Conservation (phyloP, 2,888 invertebrate species). For the Drosophila paramelanica region DNA sequence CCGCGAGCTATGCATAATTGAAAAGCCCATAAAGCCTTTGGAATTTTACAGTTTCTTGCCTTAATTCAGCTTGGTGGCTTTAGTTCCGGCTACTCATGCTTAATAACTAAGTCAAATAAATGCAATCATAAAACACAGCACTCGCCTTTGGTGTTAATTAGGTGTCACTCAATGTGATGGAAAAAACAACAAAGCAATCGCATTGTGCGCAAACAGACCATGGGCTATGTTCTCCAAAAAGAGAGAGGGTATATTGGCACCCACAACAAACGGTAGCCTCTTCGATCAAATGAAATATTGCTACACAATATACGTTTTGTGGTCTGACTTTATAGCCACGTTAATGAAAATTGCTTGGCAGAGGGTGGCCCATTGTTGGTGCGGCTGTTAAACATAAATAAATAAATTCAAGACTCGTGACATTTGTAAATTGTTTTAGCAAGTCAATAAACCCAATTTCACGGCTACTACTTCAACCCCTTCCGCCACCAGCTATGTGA, state of each 20-base stretch:
- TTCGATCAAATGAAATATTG: conserved; percentile 79
- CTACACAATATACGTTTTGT: conserved; percentile 74
- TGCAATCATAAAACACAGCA: conserved; percentile 57
- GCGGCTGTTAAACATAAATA: conserved; percentile 78
- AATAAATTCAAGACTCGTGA: conserved; percentile 77
- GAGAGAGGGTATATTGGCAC: conserved; percentile 1
- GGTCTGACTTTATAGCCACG: conserved; percentile 54
- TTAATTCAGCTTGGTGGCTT: conserved; percentile 27
- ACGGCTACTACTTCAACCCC: conserved; percentile 37
- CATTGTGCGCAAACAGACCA: conserved; percentile 71
- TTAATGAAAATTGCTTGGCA: conserved; percentile 61
- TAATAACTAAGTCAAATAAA: conserved; percentile 69
- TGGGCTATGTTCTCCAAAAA: conserved; percentile 47
- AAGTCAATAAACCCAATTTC: conserved; percentile 78
- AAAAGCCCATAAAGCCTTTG: conserved; percentile 12
- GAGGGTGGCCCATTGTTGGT: conserved; percentile 19
- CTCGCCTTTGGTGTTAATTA: conserved; percentile 60
- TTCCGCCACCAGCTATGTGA: conserved; percentile 46
- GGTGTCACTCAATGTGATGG: conserved; percentile 41
- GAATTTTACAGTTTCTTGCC: conserved; percentile 11
- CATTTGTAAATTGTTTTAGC: conserved; percentile 78
- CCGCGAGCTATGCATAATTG: conserved; percentile 22
- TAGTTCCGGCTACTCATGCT: conserved; percentile 78
- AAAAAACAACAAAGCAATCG: conserved; percentile 45
- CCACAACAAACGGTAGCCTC: conserved; percentile 73